These are phyloP conservation scores for Artemia franciscana DNA, from an alignment of 1,140 invertebrate genomes.

Conservation along the genomic window DNA sequence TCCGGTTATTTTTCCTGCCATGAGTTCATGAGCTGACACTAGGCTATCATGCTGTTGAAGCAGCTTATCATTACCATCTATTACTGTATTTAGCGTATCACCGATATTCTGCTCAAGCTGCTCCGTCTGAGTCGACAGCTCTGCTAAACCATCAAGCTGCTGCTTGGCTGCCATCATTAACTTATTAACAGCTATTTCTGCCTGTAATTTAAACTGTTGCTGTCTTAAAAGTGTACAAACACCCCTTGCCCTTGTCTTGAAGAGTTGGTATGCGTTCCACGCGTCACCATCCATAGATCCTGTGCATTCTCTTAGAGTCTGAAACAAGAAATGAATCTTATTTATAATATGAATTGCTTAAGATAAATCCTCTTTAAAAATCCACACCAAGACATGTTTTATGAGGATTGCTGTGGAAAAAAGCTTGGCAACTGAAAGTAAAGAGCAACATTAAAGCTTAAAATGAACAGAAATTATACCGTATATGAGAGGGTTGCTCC, in stretches of 20 bases:
- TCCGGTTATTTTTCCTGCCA: slow-evolving; percentile 26
- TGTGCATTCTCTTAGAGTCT: slow-evolving; percentile 35
- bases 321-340: too few species aligned
- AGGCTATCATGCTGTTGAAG: slow-evolving; percentile 28
- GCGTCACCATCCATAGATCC: slow-evolving; percentile 36
- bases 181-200: slow-evolving; percentile 39
- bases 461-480: too few species aligned
- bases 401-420: too few species aligned
- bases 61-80: slow-evolving; percentile 26
- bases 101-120: slow-evolving; percentile 25
- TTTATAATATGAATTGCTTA: too few species aligned
- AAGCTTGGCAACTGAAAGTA: too few species aligned
- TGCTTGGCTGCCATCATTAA: slow-evolving; percentile 28
- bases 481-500: too few species aligned
- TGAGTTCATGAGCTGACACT: slow-evolving; percentile 24
- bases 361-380: too few species aligned
- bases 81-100: slow-evolving; percentile 26
- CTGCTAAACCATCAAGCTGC: slow-evolving; percentile 18
- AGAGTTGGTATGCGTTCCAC: slow-evolving; percentile 45
- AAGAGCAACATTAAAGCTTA: too few species aligned
- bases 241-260: slow-evolving; percentile 37
- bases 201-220: slow-evolving; percentile 35
- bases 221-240: slow-evolving; percentile 38
- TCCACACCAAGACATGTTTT: too few species aligned
- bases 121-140: slow-evolving; percentile 28